Base-by-base conservation (phyloP, 2,888 invertebrate genomes). In the Papilio elwesi region DNA sequence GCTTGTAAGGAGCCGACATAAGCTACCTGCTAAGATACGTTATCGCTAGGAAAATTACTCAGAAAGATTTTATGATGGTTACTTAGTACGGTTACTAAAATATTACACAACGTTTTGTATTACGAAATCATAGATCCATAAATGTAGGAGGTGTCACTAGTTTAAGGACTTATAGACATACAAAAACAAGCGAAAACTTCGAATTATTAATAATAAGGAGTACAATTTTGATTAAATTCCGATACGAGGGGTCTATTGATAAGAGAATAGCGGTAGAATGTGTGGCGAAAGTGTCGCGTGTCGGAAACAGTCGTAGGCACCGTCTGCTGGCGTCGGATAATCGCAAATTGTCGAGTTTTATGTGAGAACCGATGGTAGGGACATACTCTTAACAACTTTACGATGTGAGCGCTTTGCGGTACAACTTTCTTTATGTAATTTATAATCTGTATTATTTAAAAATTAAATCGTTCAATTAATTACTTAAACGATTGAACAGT, bases 221-320 rank as follows among this genome's bases (percentile, higher is more conserved):
- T 11, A 13, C n/a, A n/a, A 52, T 13, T 13, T 15, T 7, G 15
- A 15, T 15, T 15, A 52, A 52, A 62, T 51, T 51, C 7, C 51
- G 16, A 65, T 51, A 36, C 11, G 8, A n/a, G 26, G 9, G 8
- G 55, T 59, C 49, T 59, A 47, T 48, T 13, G 26, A 62, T 69
- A 52, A 52, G 15, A 4, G 15, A 49, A 49, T 59, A 49, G 48
- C 13, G 6, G 9, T 62, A 26, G 26, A 26, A 62, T 71, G 66
- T 67, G 26, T 66, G 26, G 71, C 51, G 71, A 71, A 71, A 66
- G 71, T 71, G 63, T 68, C 53, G 53, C 70, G 48, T 36, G 48
- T 48, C 71, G 68, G 68, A 68, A 68, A 38, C 52, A 47, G 26
- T 47, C 43, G n/a, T 67, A 43, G 62, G n/a, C 26, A 26, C 4